phyloP scores from a whole-genome alignment of 2,113 vertebrate genomes.

The Xerus inauris region DNA sequence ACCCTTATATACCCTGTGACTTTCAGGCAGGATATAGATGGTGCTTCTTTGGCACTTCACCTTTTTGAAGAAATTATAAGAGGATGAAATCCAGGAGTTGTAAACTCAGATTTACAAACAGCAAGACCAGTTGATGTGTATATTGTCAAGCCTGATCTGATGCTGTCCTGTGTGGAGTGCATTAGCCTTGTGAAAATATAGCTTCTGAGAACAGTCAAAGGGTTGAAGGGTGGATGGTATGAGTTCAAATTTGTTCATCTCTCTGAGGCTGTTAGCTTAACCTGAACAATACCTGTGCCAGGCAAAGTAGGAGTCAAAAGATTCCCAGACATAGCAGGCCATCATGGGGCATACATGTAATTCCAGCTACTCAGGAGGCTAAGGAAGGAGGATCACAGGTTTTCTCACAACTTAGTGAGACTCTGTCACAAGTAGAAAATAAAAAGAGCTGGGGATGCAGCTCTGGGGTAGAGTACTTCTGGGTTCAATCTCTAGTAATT shows the following conservation, averaged over 20 bases:
- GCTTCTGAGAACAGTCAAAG: constrained; percentile 92
- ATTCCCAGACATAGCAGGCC: constrained; percentile 87
- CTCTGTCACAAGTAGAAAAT: too few relatives aligned
- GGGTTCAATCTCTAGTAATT: too few relatives aligned
- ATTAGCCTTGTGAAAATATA: constrained; percentile 92
- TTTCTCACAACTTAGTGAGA: too few relatives aligned
- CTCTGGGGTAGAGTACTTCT: too few relatives aligned
- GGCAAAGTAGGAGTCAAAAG: constrained; percentile 91
- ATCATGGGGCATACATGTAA: too few relatives aligned
- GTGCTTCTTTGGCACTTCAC: constrained; percentile 90
- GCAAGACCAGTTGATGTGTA: constrained; percentile 92
- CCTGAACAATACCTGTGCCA: constrained; percentile 90
- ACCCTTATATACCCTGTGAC: constrained; percentile 84
- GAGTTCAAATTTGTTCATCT: constrained; percentile 94
- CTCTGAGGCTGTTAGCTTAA: constrained; percentile 88
- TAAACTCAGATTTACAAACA: constrained; percentile 90
- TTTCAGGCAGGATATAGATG: constrained; percentile 95
- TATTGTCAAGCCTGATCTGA: constrained; percentile 92
- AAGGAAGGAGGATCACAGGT: too few relatives aligned
- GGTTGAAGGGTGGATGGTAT: constrained; percentile 94
- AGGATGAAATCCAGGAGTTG: constrained; percentile 92
- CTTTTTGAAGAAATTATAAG: constrained; percentile 94
- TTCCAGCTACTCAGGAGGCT: too few relatives aligned
- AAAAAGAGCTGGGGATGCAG: too few relatives aligned
- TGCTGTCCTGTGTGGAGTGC: constrained; percentile 90